Evolutionary conservation across 2,797 vertebrate species (phyloP).

Genomic region (Lepus townsendii): DNA sequence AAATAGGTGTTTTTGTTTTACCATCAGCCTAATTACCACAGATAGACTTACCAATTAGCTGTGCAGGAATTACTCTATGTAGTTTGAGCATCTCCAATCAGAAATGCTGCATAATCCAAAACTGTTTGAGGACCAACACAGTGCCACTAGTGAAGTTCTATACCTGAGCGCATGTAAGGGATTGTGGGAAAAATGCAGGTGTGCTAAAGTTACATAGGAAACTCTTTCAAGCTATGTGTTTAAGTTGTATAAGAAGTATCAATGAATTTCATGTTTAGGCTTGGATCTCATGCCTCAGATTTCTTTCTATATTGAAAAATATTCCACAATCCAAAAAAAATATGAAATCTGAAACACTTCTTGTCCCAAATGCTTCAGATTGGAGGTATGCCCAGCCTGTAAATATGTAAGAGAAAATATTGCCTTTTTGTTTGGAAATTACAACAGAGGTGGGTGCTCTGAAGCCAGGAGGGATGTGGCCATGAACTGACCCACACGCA

Average conservation of each 20-base stretch:
- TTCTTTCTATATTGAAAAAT: neutral
- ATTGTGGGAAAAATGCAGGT: neutral
- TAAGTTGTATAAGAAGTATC: neutral
- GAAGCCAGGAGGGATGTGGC: neutral
- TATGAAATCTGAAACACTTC: neutral
- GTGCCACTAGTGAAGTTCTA: neutral
- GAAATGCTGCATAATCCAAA: neutral
- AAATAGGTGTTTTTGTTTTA: constrained; percentile 58
- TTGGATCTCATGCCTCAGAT: neutral
- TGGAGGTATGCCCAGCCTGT: neutral
- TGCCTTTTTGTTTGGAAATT: constrained; percentile 31
- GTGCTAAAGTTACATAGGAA: neutral
- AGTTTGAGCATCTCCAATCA: neutral
- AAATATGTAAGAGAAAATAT: neutral
- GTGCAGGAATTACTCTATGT: neutral
- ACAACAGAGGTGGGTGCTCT: neutral
- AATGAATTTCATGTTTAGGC: too few species aligned
- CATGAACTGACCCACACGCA: constrained; percentile 22
- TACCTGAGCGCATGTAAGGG: neutral
- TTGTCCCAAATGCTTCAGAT: neutral
- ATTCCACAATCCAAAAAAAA: neutral
- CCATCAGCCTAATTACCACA: neutral
- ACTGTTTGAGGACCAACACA: neutral
- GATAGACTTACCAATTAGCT: neutral
- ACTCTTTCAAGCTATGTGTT: neutral